Evolutionary conservation across 2,888 invertebrate species (phyloP).

Genomic region (Drymonia ruficornis): DNA sequence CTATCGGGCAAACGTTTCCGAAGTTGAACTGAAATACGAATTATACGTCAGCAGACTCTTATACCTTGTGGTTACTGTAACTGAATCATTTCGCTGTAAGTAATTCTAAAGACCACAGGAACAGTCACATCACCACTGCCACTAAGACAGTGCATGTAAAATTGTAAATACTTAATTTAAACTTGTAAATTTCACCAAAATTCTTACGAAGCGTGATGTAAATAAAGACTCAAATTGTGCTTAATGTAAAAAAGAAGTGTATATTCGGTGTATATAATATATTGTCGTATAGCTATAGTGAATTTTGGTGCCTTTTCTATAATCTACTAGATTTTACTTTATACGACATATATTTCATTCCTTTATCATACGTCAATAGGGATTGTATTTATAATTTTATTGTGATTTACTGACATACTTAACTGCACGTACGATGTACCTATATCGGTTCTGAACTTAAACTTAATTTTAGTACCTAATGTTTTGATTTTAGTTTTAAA

Average conservation of each 20-base stretch:
- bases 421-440: neutral
- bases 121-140: constrained; percentile 7
- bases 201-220: constrained; percentile 23
- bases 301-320: constrained; percentile 67
- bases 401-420: neutral
- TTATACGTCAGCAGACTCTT: neutral
- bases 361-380: constrained; percentile 14
- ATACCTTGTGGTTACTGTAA: neutral
- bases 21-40: neutral
- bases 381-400: neutral
- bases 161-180: constrained; percentile 37
- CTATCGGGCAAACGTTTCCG: neutral
- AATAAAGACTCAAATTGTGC: constrained; percentile 20
- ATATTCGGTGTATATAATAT: constrained; percentile 88
- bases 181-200: constrained; percentile 24
- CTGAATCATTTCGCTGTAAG: neutral
- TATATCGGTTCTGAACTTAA: neutral
- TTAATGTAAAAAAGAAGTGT: constrained; percentile 71
- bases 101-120: neutral
- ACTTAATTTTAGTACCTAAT: too few species aligned
- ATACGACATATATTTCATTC: neutral
- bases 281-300: constrained; percentile 32
- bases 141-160: constrained; percentile 21
- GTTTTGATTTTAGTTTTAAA: constrained; percentile 6
- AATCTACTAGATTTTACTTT: constrained; percentile 14